Conservation (phyloP, 2,113 vertebrate species). For the Sinocyclocheilus grahami region DNA sequence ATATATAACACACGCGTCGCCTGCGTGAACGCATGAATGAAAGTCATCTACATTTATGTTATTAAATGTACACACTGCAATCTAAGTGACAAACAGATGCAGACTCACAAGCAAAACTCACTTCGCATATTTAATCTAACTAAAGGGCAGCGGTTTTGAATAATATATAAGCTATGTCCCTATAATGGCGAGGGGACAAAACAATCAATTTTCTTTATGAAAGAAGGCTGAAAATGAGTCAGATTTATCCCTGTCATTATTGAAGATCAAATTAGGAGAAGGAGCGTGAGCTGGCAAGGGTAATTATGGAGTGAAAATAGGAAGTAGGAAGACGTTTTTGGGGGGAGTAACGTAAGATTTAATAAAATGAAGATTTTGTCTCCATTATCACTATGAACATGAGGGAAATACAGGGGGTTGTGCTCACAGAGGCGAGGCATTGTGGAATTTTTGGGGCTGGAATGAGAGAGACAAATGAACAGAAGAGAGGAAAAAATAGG, state of each 20-base stretch:
- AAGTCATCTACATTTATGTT: too few species aligned
- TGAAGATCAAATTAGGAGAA: constrained; percentile 53
- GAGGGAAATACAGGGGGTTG: neutral
- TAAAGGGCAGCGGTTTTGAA: constrained; percentile 39
- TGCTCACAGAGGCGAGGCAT: neutral
- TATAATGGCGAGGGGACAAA: constrained; percentile 40
- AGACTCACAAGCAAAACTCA: neutral
- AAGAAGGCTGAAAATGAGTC: constrained; percentile 47
- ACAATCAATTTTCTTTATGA: constrained; percentile 57
- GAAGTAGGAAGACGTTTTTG: neutral
- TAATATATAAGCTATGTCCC: constrained; percentile 37
- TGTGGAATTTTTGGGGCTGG: constrained; percentile 25
- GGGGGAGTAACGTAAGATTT: neutral
- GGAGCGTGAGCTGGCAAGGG: constrained; percentile 34
- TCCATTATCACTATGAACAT: constrained; percentile 36
- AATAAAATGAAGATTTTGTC: constrained; percentile 18
- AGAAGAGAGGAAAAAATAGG: constrained; percentile 46
- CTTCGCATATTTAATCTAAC: constrained; percentile 20
- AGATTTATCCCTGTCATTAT: constrained; percentile 46
- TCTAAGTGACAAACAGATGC: neutral
- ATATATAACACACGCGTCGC: neutral
- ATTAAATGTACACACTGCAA: neutral
- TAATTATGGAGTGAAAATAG: constrained; percentile 46
- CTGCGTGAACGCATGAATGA: too few species aligned
- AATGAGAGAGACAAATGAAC: constrained; percentile 43